phyloP scores from a whole-genome alignment of 2,888 invertebrate genomes.

The Archaeoteleia sp. region DNA sequence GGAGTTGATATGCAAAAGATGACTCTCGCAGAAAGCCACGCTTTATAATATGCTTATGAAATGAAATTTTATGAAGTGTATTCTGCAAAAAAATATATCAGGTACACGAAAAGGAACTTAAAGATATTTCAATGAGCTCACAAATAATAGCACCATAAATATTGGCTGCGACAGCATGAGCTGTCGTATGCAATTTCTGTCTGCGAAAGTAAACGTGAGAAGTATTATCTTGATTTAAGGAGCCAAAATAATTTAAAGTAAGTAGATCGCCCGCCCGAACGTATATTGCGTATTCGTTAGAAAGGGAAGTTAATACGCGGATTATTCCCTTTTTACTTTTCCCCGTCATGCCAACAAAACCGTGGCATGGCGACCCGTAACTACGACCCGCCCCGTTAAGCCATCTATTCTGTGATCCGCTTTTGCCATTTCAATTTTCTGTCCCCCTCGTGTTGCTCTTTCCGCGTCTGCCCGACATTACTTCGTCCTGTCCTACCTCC shows the following conservation, averaged over 20 bases:
- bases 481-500: slow-evolving; percentile 59
- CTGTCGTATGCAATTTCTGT: slow-evolving; percentile 14
- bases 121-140: slow-evolving; percentile 41
- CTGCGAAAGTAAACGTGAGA: slow-evolving; percentile 36
- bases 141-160: slow-evolving; percentile 46
- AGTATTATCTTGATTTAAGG: slow-evolving; percentile 52
- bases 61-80: slow-evolving; percentile 8
- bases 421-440: slow-evolving; percentile 71
- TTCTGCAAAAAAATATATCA: slow-evolving; percentile 3
- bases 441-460: slow-evolving; percentile 61
- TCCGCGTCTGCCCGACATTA: slow-evolving; percentile 24
- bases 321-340: slow-evolving; percentile 48
- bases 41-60: too few species aligned
- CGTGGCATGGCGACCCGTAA: slow-evolving; percentile 39
- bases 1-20: too few species aligned
- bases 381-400: slow-evolving; percentile 56
- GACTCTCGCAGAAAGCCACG: too few species aligned
- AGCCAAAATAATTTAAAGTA: slow-evolving; percentile 48
- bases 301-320: slow-evolving; percentile 50
- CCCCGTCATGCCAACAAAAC: slow-evolving; percentile 30
- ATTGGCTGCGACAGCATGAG: slow-evolving; percentile 21
- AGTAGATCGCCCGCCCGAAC: slow-evolving; percentile 34
- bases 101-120: slow-evolving; percentile 46
- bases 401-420: slow-evolving; percentile 70
- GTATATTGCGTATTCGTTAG: slow-evolving; percentile 46